phyloP scores from a whole-genome alignment of 2,797 vertebrate species.

The Lophotriccus pileatus region DNA sequence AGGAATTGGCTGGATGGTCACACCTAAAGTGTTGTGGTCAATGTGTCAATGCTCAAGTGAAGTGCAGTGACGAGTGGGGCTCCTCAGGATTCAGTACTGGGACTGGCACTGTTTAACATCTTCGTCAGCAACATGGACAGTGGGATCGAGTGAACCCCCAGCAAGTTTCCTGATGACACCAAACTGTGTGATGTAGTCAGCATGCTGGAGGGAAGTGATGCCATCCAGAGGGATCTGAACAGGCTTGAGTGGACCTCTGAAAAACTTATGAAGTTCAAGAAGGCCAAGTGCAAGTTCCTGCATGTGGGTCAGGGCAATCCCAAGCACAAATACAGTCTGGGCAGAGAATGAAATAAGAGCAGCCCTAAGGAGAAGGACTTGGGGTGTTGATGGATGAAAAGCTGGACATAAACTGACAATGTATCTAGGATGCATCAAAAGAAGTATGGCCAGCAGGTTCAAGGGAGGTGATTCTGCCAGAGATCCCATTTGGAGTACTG shows the following conservation, averaged over 20 bases:
- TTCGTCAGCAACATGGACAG: not conserved
- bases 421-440: not conserved
- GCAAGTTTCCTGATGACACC: not conserved
- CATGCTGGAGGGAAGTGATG: not conserved
- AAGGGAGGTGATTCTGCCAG: not conserved
- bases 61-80: not conserved
- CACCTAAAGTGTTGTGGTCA: not conserved
- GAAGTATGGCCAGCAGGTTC: not conserved
- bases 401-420: not conserved
- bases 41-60: not conserved
- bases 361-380: not conserved
- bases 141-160: rapidly evolving
- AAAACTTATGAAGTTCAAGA: no score
- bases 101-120: not conserved
- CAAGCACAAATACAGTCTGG: not conserved
- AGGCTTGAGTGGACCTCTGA: not conserved
- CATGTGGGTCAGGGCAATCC: not conserved
- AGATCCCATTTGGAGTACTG: not conserved
- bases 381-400: no score
- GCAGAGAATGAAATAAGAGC: not conserved
- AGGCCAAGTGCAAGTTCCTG: not conserved
- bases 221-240: not conserved
- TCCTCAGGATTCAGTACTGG: not conserved
- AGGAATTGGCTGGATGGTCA: not conserved
- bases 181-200: no score